These are phyloP conservation scores for Cyclargus thomasi DNA, from an alignment of 1,140 invertebrate species.

Conservation along the genomic window DNA sequence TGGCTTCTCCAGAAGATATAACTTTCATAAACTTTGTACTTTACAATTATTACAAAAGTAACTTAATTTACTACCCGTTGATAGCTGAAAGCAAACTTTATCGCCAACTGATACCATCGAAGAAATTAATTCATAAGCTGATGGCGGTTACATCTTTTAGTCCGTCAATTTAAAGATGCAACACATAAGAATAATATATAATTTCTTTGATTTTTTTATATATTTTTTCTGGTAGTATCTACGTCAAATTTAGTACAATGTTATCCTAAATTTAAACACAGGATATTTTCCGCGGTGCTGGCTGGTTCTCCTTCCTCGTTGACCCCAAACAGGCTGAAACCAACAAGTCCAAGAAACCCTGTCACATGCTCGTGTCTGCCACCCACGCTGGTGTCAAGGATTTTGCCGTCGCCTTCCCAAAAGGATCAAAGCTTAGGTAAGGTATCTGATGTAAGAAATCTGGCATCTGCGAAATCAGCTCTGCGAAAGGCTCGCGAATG, in stretches of 20 bases:
- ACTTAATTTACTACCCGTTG: not conserved
- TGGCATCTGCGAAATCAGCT: conserved; percentile 28
- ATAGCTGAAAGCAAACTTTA: not conserved
- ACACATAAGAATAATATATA: not conserved
- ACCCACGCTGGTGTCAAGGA: conserved; percentile 45
- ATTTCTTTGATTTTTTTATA: not conserved
- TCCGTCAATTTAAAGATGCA: no score
- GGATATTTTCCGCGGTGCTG: not conserved
- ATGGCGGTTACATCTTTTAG: no score
- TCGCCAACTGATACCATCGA: not conserved
- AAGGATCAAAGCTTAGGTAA: conserved; percentile 56
- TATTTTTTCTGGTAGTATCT: no score
- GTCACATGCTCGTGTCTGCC: conserved; percentile 34
- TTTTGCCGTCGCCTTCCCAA: conserved; percentile 56
- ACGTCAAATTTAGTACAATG: no score
- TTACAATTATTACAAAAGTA: not conserved
- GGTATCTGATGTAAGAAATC: conserved; percentile 24
- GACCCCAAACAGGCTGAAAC: conserved; percentile 4
- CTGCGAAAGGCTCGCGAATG: conserved; percentile 17
- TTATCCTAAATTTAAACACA: no score
- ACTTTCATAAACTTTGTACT: not conserved
- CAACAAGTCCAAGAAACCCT: conserved; percentile 28
- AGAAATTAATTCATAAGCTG: no score
- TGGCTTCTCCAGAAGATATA: not conserved
- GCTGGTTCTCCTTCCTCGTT: conserved; percentile 8